Conservation (phyloP, 2,888 invertebrate species). For the Platyscelio sp. region DNA sequence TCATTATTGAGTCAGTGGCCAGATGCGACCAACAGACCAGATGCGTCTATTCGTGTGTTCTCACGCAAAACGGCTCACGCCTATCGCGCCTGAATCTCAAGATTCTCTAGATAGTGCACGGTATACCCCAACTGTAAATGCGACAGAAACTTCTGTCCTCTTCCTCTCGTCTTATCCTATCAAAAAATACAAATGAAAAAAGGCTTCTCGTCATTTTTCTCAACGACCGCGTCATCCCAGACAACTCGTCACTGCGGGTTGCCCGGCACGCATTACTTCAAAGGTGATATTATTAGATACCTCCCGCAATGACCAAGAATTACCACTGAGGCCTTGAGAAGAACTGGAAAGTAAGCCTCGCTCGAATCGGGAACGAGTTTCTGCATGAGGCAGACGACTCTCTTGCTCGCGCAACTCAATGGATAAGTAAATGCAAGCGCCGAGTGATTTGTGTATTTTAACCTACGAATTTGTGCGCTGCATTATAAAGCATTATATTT, state of each 20-base stretch:
- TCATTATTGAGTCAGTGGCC: slow-evolving; percentile 60
- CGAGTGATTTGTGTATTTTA: too few species aligned
- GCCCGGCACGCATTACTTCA: slow-evolving; percentile 13
- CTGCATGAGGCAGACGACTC: slow-evolving; percentile 10
- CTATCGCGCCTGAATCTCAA: slow-evolving; percentile 63
- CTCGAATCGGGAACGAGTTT: slow-evolving; percentile 48
- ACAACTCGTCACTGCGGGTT: slow-evolving; percentile 34
- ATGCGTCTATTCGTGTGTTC: slow-evolving; percentile 65
- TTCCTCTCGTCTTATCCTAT: background rate
- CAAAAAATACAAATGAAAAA: slow-evolving; percentile 7
- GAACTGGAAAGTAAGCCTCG: slow-evolving; percentile 41
- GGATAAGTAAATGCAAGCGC: too few species aligned
- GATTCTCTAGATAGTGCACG: slow-evolving; percentile 47
- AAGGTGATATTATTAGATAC: slow-evolving; percentile 64
- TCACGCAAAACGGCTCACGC: slow-evolving; percentile 65
- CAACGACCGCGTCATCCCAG: slow-evolving; percentile 38
- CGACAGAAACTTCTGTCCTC: slow-evolving; percentile 31
- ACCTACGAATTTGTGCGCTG: too few species aligned
- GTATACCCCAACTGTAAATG: slow-evolving; percentile 30
- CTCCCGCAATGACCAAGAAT: slow-evolving; percentile 60
- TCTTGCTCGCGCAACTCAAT: slow-evolving; percentile 13
- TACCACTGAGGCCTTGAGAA: slow-evolving; percentile 41
- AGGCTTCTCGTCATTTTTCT: slow-evolving; percentile 42
- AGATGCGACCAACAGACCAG: slow-evolving; percentile 64
- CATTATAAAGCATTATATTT: too few species aligned